Evolutionary conservation across 2,797 vertebrate genomes (phyloP), one percentile per base, ranked within the genome.

Genomic region (Acridotheres tristis): DNA sequence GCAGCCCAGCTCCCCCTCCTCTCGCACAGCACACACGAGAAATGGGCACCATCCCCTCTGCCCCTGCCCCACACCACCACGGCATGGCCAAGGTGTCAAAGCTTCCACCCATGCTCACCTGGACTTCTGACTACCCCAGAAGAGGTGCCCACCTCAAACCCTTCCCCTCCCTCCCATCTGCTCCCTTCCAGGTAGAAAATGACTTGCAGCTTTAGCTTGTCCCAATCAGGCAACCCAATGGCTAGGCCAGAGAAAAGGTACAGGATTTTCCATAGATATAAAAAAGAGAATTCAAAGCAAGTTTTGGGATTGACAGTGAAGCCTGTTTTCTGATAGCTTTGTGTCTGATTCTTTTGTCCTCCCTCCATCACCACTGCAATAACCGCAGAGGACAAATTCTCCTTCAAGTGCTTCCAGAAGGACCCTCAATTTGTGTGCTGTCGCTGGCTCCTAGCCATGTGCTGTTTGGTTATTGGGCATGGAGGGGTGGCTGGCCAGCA

Each of bases 1-100:
- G 50, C 55, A 66, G 88, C 62, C 50, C 34, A 36, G 27, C 71
- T 42, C 48, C 51, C 32, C 53, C 11, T 1, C 27, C n/a, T 40
- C 77, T 61, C 1, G 0, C 58, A 57, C 48, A 75, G 29, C 77
- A n/a, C 51, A 29, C 15, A 8, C 3, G 0, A 26, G 18, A 21
- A 40, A 71, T 1, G 7, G 42, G 36, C 55, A 9, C 45, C 7
- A 1, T 42, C 34, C 50, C n/a, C 45, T 55, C 26, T 4, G 58
- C 36, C 61, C 0, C 0, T 73, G 38, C 40, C 68, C 55, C 54
- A 13, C 5, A 5, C 29, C 76, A 30, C 55, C 54, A 17, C 0
- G 0, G 27, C 67, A 29, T 1, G 36, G 25, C 55, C 40, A 25
- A 6, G n/a, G 57, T 0, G 0, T 21, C 82, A 73, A 0, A 34